Percentiles rank a stretch among this genome's conserved stretches.
These are phyloP conservation scores for Tholera decimalis DNA, from an alignment of 2,888 invertebrate genomes.

Conservation along the genomic window DNA sequence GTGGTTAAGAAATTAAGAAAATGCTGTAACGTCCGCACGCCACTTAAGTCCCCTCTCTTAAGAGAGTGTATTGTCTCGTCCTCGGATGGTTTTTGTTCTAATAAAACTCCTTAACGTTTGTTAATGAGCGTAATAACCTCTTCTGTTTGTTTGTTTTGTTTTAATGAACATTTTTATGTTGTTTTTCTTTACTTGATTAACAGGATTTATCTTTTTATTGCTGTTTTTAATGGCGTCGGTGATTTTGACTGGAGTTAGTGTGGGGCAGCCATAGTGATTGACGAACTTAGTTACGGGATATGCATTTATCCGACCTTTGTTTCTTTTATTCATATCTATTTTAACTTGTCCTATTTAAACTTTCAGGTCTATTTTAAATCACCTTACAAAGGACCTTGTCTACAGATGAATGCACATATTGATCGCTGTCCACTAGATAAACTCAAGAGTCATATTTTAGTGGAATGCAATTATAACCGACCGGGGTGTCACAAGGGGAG, in stretches of 20 bases:
- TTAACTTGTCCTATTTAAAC: neutral
- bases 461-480: slow-evolving; percentile 89
- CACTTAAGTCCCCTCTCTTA: slow-evolving; percentile 83
- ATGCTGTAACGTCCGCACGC: slow-evolving; percentile 84
- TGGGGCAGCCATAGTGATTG: slow-evolving; percentile 12
- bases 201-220: slow-evolving; percentile 56
- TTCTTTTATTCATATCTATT: neutral
- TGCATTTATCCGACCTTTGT: neutral
- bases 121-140: slow-evolving; percentile 84
- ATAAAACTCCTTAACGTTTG: slow-evolving; percentile 85
- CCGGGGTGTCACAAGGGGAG: slow-evolving; percentile 81
- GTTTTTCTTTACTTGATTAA: slow-evolving; percentile 62
- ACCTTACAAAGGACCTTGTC: neutral
- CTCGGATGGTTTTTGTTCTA: slow-evolving; percentile 86
- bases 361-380: neutral
- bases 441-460: slow-evolving; percentile 87
- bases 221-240: slow-evolving; percentile 40
- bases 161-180: slow-evolving; percentile 66
- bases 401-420: slow-evolving; percentile 40
- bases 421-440: slow-evolving; percentile 73
- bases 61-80: slow-evolving; percentile 87
- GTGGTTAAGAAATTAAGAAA: slow-evolving; percentile 90
- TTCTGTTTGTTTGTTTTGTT: slow-evolving; percentile 70
- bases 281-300: neutral
- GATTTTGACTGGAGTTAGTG: slow-evolving; percentile 39